Conservation (phyloP, 2,888 invertebrate genomes). For the Caradrina kadenii region DNA sequence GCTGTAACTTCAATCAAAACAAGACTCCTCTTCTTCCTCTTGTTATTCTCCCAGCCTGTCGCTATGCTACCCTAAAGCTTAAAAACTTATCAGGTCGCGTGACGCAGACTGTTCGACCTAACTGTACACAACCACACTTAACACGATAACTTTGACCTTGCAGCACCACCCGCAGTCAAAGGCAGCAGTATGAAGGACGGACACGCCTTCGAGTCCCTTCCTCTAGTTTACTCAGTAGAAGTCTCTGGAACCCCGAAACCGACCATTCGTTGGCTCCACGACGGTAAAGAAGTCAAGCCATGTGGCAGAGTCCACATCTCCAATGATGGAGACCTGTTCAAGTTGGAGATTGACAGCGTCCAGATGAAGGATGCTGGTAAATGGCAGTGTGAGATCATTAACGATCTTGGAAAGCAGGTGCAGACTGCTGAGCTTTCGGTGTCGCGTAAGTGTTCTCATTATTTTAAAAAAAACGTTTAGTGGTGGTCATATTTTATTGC, state of each 20-base stretch:
- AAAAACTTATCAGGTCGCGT: neutral
- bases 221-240: conserved; percentile 94
- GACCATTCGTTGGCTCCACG: conserved; percentile 94
- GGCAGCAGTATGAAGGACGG: conserved; percentile 94
- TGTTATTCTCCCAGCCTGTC: conserved; percentile 42
- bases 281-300: conserved; percentile 93
- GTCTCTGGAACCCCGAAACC: conserved; percentile 95
- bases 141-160: conserved; percentile 54
- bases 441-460: conserved; percentile 90
- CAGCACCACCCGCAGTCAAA: conserved; percentile 93
- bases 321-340: conserved; percentile 93
- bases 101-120: neutral
- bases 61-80: conserved; percentile 39
- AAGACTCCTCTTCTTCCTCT: conserved; percentile 3
- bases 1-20: conserved; percentile 19
- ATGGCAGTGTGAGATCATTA: conserved; percentile 95
- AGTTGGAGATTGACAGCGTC: conserved; percentile 93
- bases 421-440: conserved; percentile 94
- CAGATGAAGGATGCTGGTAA: conserved; percentile 94
- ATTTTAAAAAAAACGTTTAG: neutral
- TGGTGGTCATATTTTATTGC: too few species aligned
- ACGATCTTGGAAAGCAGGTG: conserved; percentile 95
- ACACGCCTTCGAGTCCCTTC: conserved; percentile 95
- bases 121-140: neutral
- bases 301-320: conserved; percentile 91